These are phyloP conservation scores for Oryzias celebensis DNA, from an alignment of 2,113 vertebrate species.

Conservation along the genomic window DNA sequence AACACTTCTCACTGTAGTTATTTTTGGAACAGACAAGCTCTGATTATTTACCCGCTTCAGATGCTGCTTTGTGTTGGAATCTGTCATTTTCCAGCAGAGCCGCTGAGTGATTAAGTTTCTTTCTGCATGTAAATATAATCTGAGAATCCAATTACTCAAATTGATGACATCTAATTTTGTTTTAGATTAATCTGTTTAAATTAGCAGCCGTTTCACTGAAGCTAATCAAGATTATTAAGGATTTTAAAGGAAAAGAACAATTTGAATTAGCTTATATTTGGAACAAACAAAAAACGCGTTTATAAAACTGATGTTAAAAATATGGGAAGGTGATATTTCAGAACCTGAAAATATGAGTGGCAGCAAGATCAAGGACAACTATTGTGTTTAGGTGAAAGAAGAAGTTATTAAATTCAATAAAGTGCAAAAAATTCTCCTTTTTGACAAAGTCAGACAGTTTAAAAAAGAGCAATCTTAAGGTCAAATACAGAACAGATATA, in stretches of 20 bases:
- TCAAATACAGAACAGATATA: no score
- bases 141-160: slow-evolving; percentile 33
- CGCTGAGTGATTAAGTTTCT: slow-evolving; percentile 40
- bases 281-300: neutral
- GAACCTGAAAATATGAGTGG: no score
- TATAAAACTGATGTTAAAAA: neutral
- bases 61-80: slow-evolving; percentile 31
- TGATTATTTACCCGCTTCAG: slow-evolving; percentile 26
- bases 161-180: slow-evolving; percentile 24
- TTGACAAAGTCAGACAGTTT: no score
- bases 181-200: slow-evolving; percentile 19
- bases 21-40: slow-evolving; percentile 26
- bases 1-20: neutral
- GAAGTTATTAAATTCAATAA: no score
- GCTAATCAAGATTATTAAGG: slow-evolving; percentile 16
- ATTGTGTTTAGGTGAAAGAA: no score
- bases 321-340: no score
- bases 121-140: slow-evolving; percentile 50
- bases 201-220: slow-evolving; percentile 24
- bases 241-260: slow-evolving; percentile 19
- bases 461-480: no score
- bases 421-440: no score
- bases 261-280: slow-evolving; percentile 11
- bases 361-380: no score
- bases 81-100: slow-evolving; percentile 25